Conservation (phyloP, 1,140 invertebrate species). For the Macrobrachium nipponense region DNA sequence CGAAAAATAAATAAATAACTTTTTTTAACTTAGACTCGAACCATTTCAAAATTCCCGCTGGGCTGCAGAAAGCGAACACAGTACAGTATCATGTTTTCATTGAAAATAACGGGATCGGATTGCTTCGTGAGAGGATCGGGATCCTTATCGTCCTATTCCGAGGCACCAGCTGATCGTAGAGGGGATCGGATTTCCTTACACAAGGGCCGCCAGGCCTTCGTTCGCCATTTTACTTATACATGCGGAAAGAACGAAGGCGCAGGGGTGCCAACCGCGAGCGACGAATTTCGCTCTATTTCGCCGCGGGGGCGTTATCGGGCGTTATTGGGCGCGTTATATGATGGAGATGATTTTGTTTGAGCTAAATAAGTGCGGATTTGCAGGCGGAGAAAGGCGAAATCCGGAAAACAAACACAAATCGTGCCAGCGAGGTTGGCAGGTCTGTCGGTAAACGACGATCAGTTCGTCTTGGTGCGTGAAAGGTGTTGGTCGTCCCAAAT, state of each 20-base stretch:
- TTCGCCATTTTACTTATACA: constrained; percentile 32
- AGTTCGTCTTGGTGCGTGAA: constrained; percentile 8
- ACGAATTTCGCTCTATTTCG: constrained; percentile 12
- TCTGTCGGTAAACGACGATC: not conserved
- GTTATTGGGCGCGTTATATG: not conserved
- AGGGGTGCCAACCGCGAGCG: not conserved
- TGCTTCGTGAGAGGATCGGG: not conserved
- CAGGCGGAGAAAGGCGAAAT: not conserved
- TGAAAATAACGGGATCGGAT: constrained; percentile 10
- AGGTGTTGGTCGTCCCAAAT: constrained; percentile 11
- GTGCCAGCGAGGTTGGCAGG: not conserved
- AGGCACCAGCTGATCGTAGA: constrained; percentile 22
- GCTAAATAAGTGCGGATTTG: not conserved
- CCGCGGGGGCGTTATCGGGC: too few species aligned
- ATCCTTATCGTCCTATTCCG: not conserved
- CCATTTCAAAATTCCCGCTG: not conserved
- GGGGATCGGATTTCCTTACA: constrained; percentile 13
- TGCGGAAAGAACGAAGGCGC: constrained; percentile 4
- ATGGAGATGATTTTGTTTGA: too few species aligned
- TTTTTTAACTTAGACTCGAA: not conserved
- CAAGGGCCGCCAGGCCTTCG: constrained; percentile 18
- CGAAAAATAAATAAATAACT: not conserved
- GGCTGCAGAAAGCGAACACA: constrained; percentile 17
- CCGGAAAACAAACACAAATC: not conserved
- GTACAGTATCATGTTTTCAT: constrained; percentile 31